phyloP scores from a whole-genome alignment of 1,140 invertebrate genomes.

The Drosophila seguyi region DNA sequence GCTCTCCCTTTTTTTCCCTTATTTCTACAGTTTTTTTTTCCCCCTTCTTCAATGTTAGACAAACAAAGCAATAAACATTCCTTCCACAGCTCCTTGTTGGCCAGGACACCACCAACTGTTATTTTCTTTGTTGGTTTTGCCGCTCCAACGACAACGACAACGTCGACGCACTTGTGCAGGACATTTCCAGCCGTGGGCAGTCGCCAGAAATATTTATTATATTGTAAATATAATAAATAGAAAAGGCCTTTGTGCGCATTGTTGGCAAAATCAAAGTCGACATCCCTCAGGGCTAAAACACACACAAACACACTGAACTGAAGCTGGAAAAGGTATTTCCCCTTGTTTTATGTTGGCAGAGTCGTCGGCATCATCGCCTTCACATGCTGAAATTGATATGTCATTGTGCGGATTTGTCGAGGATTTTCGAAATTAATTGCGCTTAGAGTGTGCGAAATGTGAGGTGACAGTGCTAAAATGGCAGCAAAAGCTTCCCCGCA shows the following conservation, averaged over 20 bases:
- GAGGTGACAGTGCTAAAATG: conserved; percentile 29
- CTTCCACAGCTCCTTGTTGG: conserved; percentile 9
- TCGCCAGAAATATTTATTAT: conserved; percentile 74
- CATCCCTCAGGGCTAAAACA: conserved; percentile 29
- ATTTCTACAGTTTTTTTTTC: background rate
- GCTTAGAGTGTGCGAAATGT: conserved; percentile 36
- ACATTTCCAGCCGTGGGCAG: conserved; percentile 26
- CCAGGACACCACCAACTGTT: conserved; percentile 18
- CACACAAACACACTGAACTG: background rate
- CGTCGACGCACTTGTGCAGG: conserved; percentile 16
- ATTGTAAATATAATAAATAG: conserved; percentile 79
- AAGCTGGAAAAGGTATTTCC: conserved; percentile 30
- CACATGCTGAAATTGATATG: conserved; percentile 62
- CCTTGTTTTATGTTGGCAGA: conserved; percentile 37
- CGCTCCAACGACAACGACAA: background rate
- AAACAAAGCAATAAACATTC: conserved; percentile 76
- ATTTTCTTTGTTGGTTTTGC: conserved; percentile 34
- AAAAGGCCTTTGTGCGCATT: conserved; percentile 49
- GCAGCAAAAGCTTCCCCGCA: too few species aligned
- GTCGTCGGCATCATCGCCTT: conserved; percentile 12
- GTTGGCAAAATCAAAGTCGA: conserved; percentile 64
- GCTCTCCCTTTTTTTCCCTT: too few species aligned
- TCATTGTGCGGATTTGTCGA: conserved; percentile 51
- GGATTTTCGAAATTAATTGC: conserved; percentile 66
- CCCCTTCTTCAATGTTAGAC: conserved; percentile 20